Conservation (phyloP, 2,113 vertebrate species). For the Acrocephalus kingi region DNA sequence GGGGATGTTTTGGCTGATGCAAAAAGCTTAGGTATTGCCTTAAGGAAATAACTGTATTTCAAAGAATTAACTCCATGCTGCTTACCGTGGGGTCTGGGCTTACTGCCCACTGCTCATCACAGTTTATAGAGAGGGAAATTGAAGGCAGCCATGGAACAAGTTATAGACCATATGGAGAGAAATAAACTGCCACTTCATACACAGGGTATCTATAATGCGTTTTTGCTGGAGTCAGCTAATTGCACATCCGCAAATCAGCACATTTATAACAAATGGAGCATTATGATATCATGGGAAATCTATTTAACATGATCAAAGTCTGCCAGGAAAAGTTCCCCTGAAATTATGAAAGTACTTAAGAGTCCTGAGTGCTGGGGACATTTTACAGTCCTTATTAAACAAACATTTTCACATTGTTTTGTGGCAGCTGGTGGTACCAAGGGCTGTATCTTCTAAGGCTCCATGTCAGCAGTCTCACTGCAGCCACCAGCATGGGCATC, state of each 20-base stretch:
- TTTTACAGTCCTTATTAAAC: constrained; percentile 36
- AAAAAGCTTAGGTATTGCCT: not conserved
- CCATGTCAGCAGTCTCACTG: not conserved
- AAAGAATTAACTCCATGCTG: constrained; percentile 63
- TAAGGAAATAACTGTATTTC: not conserved
- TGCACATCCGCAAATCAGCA: constrained; percentile 54
- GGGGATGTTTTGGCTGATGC: not conserved
- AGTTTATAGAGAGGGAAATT: too few relatives aligned
- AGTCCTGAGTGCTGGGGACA: constrained; percentile 22
- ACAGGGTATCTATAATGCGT: constrained; percentile 14
- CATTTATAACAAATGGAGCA: constrained; percentile 10
- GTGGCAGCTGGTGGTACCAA: not conserved
- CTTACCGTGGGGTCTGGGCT: too few relatives aligned
- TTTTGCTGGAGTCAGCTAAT: constrained; percentile 58
- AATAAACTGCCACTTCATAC: constrained; percentile 62
- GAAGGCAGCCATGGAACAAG: constrained; percentile 60
- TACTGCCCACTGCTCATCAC: too few relatives aligned
- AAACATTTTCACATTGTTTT: constrained; percentile 17
- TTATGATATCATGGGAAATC: constrained; percentile 32
- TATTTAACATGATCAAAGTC: constrained; percentile 37
- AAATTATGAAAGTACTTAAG: constrained; percentile 21
- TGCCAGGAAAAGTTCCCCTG: constrained; percentile 27
- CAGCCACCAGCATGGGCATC: not conserved
- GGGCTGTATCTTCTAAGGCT: not conserved
- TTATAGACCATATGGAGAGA: constrained; percentile 62